Conservation (phyloP, 37 sponge, comb jelly and placozoan species). For the Crambe crambe region DNA sequence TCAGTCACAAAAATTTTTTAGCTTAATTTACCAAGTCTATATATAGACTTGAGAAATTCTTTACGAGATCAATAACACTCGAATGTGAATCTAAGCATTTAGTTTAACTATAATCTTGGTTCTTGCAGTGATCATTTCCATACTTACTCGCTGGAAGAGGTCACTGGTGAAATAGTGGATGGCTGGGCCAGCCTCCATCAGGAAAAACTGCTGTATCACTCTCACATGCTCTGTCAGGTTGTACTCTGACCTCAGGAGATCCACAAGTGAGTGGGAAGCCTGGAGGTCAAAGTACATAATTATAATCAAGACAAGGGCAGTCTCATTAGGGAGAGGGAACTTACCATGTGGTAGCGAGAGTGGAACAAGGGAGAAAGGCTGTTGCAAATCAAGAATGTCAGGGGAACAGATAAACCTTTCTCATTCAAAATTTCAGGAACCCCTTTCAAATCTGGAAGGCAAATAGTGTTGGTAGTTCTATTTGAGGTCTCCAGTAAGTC, state of each 20-base stretch:
- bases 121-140: too few relatives aligned
- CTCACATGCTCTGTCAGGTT: conserved; percentile 30
- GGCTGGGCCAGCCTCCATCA: conserved; percentile 73
- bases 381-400: conserved; percentile 13
- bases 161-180: conserved; percentile 58
- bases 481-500: background rate
- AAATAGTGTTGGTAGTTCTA: background rate
- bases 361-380: conserved; percentile 24
- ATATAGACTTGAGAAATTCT: too few relatives aligned
- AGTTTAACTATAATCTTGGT: too few relatives aligned
- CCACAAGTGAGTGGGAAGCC: conserved; percentile 35
- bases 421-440: background rate
- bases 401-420: background rate
- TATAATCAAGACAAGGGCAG: background rate
- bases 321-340: background rate
- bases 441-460: background rate
- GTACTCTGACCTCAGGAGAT: conserved; percentile 36
- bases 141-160: conserved; percentile 56
- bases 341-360: conserved; percentile 9
- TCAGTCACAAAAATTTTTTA: too few relatives aligned
- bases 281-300: conserved; percentile 14
- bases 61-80: too few relatives aligned
- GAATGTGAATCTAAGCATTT: too few relatives aligned
- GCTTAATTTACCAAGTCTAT: too few relatives aligned
- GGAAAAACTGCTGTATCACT: conserved; percentile 44